Conservation (phyloP, 2,888 invertebrate genomes). For the Tenthredo amoena region DNA sequence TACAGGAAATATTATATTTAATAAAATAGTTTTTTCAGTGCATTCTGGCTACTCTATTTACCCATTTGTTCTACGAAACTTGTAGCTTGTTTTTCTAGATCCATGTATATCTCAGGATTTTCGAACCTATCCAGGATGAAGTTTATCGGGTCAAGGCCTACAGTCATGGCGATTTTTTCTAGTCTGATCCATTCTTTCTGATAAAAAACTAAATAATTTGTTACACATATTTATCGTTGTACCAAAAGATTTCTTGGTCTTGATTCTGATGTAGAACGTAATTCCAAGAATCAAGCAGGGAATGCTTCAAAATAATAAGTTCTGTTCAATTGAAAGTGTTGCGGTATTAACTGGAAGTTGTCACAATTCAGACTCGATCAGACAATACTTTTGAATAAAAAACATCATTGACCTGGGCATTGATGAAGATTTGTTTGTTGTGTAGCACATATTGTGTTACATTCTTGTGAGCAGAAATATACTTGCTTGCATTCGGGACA, state of each 20-base stretch:
- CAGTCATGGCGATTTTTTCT: constrained; percentile 8
- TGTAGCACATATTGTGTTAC: constrained; percentile 67
- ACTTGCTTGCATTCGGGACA: constrained; percentile 73
- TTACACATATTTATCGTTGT: constrained; percentile 12
- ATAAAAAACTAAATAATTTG: constrained; percentile 46
- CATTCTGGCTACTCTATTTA: background rate
- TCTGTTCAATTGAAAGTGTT: background rate
- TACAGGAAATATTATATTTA: background rate
- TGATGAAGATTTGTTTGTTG: constrained; percentile 60
- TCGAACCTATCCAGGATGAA: background rate
- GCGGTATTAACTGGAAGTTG: background rate
- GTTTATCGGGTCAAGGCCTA: constrained; percentile 21
- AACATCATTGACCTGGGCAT: constrained; percentile 55
- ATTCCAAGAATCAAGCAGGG: background rate
- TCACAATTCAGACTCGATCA: background rate
- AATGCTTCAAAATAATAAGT: background rate
- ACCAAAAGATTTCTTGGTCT: background rate
- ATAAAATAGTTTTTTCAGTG: background rate
- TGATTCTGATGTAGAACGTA: background rate
- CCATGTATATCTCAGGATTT: constrained; percentile 1
- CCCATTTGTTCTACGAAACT: background rate
- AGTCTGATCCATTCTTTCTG: constrained; percentile 42
- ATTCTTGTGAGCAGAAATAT: constrained; percentile 72
- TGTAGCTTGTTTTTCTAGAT: background rate
- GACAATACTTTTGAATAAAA: background rate